Base-by-base conservation (phyloP, 2,113 vertebrate genomes). In the Phylloscopus trochilus region DNA sequence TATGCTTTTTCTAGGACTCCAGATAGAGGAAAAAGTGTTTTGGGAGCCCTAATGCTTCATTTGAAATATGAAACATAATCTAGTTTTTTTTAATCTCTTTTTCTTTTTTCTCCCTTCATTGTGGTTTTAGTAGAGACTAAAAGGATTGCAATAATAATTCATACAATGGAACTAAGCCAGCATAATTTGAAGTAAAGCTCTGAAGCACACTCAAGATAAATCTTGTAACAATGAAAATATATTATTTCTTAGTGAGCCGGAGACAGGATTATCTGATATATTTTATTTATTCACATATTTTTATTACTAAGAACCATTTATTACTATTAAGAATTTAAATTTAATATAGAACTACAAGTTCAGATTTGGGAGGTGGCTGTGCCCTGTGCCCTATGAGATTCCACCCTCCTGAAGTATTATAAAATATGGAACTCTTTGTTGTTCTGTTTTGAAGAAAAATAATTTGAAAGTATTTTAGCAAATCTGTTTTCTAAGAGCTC, bases 251-350 rank as follows among this genome's bases (percentile, higher is more conserved):
- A 14, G 46, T 77, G 24, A 86, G 22, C 11, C 2, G 0, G 56
- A 83, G 56, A 70, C 33, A 92, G 44, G 31, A 78, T 83, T 91
- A 90, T 70, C 69, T 81, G 68, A 69, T 70, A 62, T 5, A 31
- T 55, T 87, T 93, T 59, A 82, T 86, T 95, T 95, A 83, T 89
- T 84, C 64, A 63, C 55, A 64, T 64, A 43, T 20, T 53, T 81
- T 51, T 77, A 12, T 89, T 69, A 80, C 79, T 62, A 86, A 83
- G 73, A 86, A 24, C 13, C 28, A 46, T 63, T 93, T 81, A 59
- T 86, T 91, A 78, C 23, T 81, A 55, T 51, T 81, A 84, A 81
- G n/a, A 94, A 72, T 72, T 77, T 44, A 81, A 81, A 95, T 77
- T 83, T 69, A 51, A 75, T 51, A 46, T 5, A 58, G 20, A 90